Percentiles rank a stretch among this genome's conserved stretches.
Conservation (phyloP, 2,113 vertebrate genomes). For the Pholis gunnellus region DNA sequence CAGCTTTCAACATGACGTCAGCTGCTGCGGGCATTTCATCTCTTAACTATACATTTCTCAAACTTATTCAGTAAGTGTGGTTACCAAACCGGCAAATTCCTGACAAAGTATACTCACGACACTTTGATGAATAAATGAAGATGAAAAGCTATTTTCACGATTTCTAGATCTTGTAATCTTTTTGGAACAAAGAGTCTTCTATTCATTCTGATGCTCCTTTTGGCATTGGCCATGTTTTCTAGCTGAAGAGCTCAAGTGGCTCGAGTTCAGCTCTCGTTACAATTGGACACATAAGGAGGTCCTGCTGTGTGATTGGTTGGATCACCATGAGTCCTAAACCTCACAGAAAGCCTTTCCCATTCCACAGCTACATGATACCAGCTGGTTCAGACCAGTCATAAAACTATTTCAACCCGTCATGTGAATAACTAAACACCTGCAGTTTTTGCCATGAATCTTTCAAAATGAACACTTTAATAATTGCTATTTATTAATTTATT, state of each 20-base stretch:
- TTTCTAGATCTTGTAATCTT: neutral
- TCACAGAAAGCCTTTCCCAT: neutral
- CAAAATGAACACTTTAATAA: too few species aligned
- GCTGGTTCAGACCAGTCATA: too few species aligned
- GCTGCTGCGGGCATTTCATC: neutral
- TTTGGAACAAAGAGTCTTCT: neutral
- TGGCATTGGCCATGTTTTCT: neutral
- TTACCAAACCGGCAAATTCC: neutral
- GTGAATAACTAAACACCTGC: too few species aligned
- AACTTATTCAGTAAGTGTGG: neutral
- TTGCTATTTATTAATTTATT: too few species aligned
- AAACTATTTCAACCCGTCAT: too few species aligned
- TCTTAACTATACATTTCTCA: neutral
- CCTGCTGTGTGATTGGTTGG: neutral
- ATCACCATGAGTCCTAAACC: neutral
- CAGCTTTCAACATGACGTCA: neutral
- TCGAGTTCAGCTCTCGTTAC: neutral
- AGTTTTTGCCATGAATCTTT: too few species aligned
- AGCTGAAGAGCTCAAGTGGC: neutral
- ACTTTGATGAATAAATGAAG: neutral
- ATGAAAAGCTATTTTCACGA: neutral
- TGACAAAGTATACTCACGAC: neutral
- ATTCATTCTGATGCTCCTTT: neutral
- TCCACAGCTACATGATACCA: neutral
- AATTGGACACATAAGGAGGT: neutral